These are phyloP conservation scores for Steinernema carpocapsae DNA, from an alignment of 2,888 invertebrate genomes.

Conservation along the genomic window DNA sequence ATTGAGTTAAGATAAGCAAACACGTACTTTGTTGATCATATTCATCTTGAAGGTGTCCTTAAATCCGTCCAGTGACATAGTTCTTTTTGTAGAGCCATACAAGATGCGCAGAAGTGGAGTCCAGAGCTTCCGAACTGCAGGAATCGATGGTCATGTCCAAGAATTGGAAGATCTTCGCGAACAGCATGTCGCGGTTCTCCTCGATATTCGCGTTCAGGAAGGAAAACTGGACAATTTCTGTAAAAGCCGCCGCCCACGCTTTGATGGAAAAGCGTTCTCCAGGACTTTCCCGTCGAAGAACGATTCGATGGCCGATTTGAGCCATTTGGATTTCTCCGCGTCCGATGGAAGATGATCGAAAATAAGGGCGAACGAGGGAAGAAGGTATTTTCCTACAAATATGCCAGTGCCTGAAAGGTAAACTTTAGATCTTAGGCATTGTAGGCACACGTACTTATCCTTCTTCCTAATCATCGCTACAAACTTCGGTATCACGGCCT, in stretches of 20 bases:
- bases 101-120: not conserved
- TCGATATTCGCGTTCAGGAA: not conserved
- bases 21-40: constrained; percentile 21
- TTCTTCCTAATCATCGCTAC: constrained; percentile 55
- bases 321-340: constrained; percentile 36
- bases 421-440: too few relatives aligned
- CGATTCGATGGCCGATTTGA: constrained; percentile 39
- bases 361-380: constrained; percentile 40
- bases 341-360: constrained; percentile 35
- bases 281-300: constrained; percentile 46
- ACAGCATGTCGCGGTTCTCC: not conserved
- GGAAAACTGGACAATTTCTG: not conserved
- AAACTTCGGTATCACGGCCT: constrained; percentile 52
- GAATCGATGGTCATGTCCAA: constrained; percentile 6
- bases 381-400: constrained; percentile 39
- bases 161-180: not conserved
- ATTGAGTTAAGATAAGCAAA: too few relatives aligned
- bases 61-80: not conserved
- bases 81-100: constrained; percentile 19
- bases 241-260: not conserved
- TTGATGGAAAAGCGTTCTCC: constrained; percentile 19
- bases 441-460: constrained; percentile 44
- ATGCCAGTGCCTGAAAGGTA: constrained; percentile 42
- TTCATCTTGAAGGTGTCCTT: not conserved
- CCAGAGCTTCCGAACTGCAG: not conserved